Base-by-base conservation (phyloP, 2,113 vertebrate genomes). In the Ranitomeya imitator region DNA sequence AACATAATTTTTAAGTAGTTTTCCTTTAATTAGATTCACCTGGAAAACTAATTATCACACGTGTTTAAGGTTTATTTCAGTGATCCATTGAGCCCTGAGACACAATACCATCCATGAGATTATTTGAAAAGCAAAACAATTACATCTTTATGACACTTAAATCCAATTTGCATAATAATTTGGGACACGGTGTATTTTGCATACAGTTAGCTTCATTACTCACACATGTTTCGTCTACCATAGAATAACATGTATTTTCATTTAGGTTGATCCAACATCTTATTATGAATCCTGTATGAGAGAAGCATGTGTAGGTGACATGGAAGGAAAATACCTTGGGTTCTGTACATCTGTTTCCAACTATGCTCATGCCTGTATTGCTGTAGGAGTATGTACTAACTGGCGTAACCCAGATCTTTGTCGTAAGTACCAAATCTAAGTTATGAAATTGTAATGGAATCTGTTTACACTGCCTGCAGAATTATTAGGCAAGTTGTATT, bases 371-470 rank as follows among this genome's bases (percentile, higher is more conserved):
- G 96, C 95, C 0, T 97, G 97, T 87, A 94, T 93, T 0, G 93
- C 93, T 0, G 92, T 90, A 9, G 92, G 93, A 0, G 91, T 96
- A 74, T 97, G 96, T 78, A 86, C 96, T 51, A 88, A 93, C 0
- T 97, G 97, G 97, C 95, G 97, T 81, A 96, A 94, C 12, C 96
- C 96, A 0, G 95, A 96, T 79, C 89, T 96, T 88, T 97, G 97
- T 79, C 97, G 96, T 97, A 93, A 89, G 96, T 96, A 79, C 74
- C 7, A n/a, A 85, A 51, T 57, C 55, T 13, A 73, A 45, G 16
- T 76, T 77, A 3, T 15, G 3, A 77, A 6, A 31, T 37, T 52
- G 16, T 51, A 15, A 11, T 31, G 26, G 26, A 73, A 31, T 61
- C 23, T 73, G 15, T 37, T 14, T 73, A 73, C 3, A 13, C n/a